Conservation (phyloP, 2,888 invertebrate genomes). For the Villa cingulata region DNA sequence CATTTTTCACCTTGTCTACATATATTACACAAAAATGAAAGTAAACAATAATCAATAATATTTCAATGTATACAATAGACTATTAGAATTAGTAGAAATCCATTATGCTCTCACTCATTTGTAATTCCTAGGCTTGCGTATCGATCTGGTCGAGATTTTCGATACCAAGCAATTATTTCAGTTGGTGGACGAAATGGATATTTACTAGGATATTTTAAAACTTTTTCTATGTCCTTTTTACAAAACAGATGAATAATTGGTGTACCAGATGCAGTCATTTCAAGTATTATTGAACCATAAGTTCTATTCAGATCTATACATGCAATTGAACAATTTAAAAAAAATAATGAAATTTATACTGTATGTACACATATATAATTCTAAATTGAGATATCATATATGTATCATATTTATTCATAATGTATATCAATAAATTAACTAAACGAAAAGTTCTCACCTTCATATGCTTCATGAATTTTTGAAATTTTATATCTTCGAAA, state of each 20-base stretch:
- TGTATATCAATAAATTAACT: background rate
- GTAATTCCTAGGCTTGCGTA: slow-evolving; percentile 71
- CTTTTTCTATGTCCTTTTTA: slow-evolving; percentile 56
- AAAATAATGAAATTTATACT: background rate
- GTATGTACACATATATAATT: too few species aligned
- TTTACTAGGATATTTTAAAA: slow-evolving; percentile 57
- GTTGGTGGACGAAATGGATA: slow-evolving; percentile 71
- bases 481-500: slow-evolving; percentile 54
- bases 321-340: too few species aligned
- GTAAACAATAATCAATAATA: background rate
- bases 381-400: too few species aligned
- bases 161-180: slow-evolving; percentile 63
- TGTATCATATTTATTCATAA: too few species aligned
- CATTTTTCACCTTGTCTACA: slow-evolving; percentile 63
- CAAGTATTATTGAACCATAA: slow-evolving; percentile 65
- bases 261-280: slow-evolving; percentile 59
- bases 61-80: too few species aligned
- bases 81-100: too few species aligned
- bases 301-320: slow-evolving; percentile 49
- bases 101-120: slow-evolving; percentile 61
- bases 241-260: slow-evolving; percentile 62
- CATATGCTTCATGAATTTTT: slow-evolving; percentile 65
- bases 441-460: slow-evolving; percentile 40
- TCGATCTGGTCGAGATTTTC: slow-evolving; percentile 58
- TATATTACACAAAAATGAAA: slow-evolving; percentile 2